Evolutionary conservation across 23 tunicate genomes (phyloP).

Genomic region (Aplidium turbinatum): DNA sequence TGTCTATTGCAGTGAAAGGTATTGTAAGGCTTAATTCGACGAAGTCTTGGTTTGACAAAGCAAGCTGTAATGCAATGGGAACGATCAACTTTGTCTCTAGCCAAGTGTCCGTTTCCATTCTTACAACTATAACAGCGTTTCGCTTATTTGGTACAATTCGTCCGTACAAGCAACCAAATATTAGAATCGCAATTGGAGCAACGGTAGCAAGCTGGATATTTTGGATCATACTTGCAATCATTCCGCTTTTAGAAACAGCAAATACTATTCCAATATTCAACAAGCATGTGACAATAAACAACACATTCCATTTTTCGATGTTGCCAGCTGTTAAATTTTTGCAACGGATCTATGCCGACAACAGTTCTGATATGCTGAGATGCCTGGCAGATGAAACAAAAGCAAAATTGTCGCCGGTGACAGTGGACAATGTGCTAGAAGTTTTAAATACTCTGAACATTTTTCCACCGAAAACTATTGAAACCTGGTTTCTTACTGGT

Average conservation of each 20-base stretch:
- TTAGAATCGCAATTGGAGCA: background rate
- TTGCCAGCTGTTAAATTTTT: background rate
- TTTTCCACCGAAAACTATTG: background rate
- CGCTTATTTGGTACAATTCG: background rate
- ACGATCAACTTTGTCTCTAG: background rate
- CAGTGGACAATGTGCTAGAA: too few relatives aligned
- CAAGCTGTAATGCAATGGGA: constrained; percentile 1
- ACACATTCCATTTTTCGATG: background rate
- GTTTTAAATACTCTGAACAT: background rate
- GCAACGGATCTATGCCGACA: too few relatives aligned
- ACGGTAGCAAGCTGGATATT: background rate
- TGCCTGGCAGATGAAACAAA: too few relatives aligned
- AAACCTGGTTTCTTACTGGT: background rate
- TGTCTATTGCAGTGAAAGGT: background rate
- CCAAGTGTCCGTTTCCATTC: constrained; percentile 4
- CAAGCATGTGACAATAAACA: background rate
- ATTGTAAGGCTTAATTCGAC: background rate
- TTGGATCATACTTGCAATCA: background rate
- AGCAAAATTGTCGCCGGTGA: too few relatives aligned
- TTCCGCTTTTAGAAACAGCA: background rate
- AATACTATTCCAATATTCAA: background rate
- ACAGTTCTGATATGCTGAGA: too few relatives aligned
- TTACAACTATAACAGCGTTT: background rate
- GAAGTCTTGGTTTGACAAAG: background rate
- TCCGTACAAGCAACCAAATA: constrained; percentile 12